These are phyloP conservation scores for Drosophila persimilis DNA, from an alignment of 1,140 invertebrate genomes.

Conservation along the genomic window DNA sequence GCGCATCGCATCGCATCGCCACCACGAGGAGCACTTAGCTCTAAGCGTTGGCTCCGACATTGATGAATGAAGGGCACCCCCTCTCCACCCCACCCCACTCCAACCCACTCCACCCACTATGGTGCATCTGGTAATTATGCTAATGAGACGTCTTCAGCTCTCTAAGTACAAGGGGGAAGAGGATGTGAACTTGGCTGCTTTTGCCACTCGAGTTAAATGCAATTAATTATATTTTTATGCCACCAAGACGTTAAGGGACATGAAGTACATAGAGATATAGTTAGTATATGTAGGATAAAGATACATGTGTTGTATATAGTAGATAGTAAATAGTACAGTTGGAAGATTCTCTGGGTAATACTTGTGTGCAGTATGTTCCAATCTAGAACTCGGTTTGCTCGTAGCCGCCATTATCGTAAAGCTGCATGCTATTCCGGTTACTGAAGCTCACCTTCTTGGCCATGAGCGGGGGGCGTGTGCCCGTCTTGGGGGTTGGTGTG, in stretches of 20 bases:
- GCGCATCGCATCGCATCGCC: constrained; percentile 37
- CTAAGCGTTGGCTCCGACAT: constrained; percentile 66
- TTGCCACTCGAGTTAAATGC: constrained; percentile 74
- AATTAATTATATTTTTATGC: constrained; percentile 76
- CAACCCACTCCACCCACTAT: not conserved
- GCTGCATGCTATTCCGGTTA: constrained; percentile 25
- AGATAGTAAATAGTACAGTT: not conserved
- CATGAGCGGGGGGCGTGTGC: constrained; percentile 43
- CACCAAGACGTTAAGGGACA: constrained; percentile 35
- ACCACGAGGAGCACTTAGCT: constrained; percentile 69
- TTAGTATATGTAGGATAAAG: not conserved
- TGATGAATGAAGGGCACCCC: constrained; percentile 66
- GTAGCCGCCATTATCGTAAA: constrained; percentile 62
- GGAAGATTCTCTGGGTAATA: constrained; percentile 49
- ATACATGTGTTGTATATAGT: not conserved
- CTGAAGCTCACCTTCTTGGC: constrained; percentile 58
- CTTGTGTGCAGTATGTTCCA: not conserved
- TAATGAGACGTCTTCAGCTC: constrained; percentile 71
- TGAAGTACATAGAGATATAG: constrained; percentile 31
- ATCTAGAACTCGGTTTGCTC: constrained; percentile 49
- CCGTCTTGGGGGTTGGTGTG: constrained; percentile 49
- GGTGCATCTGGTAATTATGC: constrained; percentile 72
- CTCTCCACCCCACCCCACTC: not conserved
- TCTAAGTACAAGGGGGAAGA: not conserved
- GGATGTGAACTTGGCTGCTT: constrained; percentile 70